Conservation (phyloP, 2,797 vertebrate species). For the Fistularia commersonii region DNA sequence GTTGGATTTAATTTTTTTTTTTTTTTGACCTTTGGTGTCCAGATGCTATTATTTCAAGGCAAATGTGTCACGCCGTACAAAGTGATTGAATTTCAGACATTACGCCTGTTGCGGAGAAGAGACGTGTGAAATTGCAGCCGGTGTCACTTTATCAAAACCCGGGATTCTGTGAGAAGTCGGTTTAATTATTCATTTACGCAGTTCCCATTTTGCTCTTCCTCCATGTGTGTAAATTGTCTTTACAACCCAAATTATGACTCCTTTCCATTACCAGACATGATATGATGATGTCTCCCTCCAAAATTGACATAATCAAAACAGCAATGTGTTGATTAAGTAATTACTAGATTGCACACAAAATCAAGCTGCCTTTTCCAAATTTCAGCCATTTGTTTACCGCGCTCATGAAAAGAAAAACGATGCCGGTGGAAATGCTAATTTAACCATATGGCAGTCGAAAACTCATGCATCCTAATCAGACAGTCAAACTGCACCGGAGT, state of each 20-base stretch:
- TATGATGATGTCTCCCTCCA: conserved; percentile 4
- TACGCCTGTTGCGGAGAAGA: neutral
- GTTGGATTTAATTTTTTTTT: too few species aligned
- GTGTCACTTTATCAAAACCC: neutral
- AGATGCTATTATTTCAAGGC: too few species aligned
- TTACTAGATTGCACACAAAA: conserved; percentile 33
- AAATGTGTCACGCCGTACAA: neutral
- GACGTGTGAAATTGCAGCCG: neutral
- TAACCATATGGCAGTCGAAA: conserved; percentile 36
- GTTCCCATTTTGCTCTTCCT: neutral
- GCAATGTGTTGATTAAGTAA: conserved; percentile 33
- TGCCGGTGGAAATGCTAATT: conserved; percentile 33
- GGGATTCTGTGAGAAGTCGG: too few species aligned
- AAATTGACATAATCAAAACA: conserved; percentile 15
- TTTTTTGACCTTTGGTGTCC: too few species aligned
- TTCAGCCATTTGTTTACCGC: conserved; percentile 26
- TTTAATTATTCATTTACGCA: too few species aligned
- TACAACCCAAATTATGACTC: conserved; percentile 21
- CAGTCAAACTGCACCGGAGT: conserved; percentile 12
- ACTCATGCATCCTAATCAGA: conserved; percentile 12
- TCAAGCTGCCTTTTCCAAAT: conserved; percentile 26
- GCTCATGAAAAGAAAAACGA: conserved; percentile 19
- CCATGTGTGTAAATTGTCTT: conserved; percentile 11
- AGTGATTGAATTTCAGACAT: neutral
- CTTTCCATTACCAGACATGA: conserved; percentile 13